Base-by-base conservation (phyloP, 2,888 invertebrate species). In the Brachylomia viminalis region DNA sequence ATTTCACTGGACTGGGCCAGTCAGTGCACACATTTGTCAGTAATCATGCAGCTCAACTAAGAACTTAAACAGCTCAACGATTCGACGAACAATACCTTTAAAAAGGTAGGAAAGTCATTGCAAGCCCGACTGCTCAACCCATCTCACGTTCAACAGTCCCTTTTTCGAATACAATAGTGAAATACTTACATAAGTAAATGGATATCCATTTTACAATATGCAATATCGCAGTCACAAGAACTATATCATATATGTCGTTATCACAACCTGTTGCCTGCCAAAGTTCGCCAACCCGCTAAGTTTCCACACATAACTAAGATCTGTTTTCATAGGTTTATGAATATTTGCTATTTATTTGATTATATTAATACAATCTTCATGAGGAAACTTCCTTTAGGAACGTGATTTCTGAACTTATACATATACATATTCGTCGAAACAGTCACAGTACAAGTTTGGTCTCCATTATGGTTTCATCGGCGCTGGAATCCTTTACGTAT, bases 261-360 rank as follows among this genome's bases (percentile, higher is more conserved):
- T n/a, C 20, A 52, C 56, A 78, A 78, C 77, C 75, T 78, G 77
- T 75, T 78, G 77, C 62, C 38, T 78, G 77, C 62, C 38, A 74
- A 62, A 64, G 49, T 75, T 49, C 11, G 56, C 38, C n/a, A 49
- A 54, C 27, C 71, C 33, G 33, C 54, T 15, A 33, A 58, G 56
- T 80, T 78, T 49, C 15, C 75, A 15, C 64, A 59, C 27, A 33
- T 20, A 70, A 79, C 58, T 45, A 23, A 33, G 30, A 56, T 52
- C 33, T 79, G 45, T 79, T 79, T 59, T 27, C 17, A 52, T 77
- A 27, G 23, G 17, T 33, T 79, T 45, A 8, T 6, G 52, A 33
- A 45, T 77, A 79, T 52, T 79, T 52, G 72, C 49, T 79, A 30
- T 58, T 49, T n/a, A 59, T 79, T 69, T 78, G n/a, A 7, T 38